Conservation (phyloP, 2,888 invertebrate genomes). For the Bellardia pandia region DNA sequence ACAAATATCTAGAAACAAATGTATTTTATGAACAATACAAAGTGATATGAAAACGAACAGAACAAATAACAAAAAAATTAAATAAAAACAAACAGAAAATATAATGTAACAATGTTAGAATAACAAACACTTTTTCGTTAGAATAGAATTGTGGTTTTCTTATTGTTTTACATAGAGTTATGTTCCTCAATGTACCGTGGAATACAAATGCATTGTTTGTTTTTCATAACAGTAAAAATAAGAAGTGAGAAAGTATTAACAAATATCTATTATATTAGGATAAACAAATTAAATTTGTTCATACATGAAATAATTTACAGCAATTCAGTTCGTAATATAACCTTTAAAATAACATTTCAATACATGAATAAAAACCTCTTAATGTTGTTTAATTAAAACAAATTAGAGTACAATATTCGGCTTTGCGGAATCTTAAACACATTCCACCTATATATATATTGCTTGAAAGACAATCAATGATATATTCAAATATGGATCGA, state of each 20-base stretch:
- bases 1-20: slow-evolving; percentile 39
- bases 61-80: slow-evolving; percentile 33
- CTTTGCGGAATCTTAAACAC: too few species aligned
- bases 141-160: slow-evolving; percentile 6
- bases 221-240: slow-evolving; percentile 9
- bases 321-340: too few species aligned
- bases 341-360: too few species aligned
- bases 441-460: too few species aligned
- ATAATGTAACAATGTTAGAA: slow-evolving; percentile 51
- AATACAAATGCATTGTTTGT: slow-evolving; percentile 9
- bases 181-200: not conserved
- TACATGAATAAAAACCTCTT: too few species aligned
- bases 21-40: slow-evolving; percentile 51
- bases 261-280: not conserved
- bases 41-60: slow-evolving; percentile 20
- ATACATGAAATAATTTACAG: not conserved
- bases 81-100: slow-evolving; percentile 34
- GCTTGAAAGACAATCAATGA: too few species aligned
- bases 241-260: not conserved
- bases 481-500: too few species aligned
- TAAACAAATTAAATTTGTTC: not conserved
- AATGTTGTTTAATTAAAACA: too few species aligned
- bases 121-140: slow-evolving; percentile 33
- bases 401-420: too few species aligned
- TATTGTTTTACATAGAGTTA: slow-evolving; percentile 10